phyloP scores from a whole-genome alignment of 2,113 vertebrate species.

The Thamnaconus septentrionalis region DNA sequence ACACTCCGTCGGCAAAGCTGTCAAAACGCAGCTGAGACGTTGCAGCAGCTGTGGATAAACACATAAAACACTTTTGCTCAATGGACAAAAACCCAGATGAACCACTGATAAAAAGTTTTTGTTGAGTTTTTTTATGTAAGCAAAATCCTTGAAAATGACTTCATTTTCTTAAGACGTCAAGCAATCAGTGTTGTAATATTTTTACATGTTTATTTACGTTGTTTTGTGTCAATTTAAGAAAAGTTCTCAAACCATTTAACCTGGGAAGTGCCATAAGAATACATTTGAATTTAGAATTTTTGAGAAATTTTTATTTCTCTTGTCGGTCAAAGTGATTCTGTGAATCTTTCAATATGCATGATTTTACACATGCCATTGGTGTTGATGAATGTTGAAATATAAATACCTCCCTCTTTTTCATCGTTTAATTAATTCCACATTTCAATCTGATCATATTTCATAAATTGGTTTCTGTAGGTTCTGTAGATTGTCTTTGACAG shows the following conservation, averaged over 20 bases:
- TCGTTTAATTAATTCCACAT: not conserved
- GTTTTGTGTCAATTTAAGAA: not conserved
- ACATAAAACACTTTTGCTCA: too few species aligned
- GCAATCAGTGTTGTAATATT: not conserved
- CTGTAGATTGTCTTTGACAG: too few species aligned
- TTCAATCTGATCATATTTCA: too few species aligned
- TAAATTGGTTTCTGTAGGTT: too few species aligned
- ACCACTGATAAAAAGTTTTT: too few species aligned
- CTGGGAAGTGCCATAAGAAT: not conserved
- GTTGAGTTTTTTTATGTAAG: too few species aligned
- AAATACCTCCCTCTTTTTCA: too few species aligned
- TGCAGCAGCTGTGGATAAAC: not conserved
- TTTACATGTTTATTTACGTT: not conserved
- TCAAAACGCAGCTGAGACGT: slow-evolving; percentile 66
- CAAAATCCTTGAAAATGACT: too few species aligned
- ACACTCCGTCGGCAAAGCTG: slow-evolving; percentile 50
- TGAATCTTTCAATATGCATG: slow-evolving; percentile 23
- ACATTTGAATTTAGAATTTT: too few species aligned
- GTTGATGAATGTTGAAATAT: not conserved
- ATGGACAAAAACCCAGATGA: too few species aligned
- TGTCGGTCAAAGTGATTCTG: slow-evolving; percentile 28
- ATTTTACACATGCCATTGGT: not conserved
- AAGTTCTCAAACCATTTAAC: not conserved
- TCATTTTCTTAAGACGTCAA: not conserved
- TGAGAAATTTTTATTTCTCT: not conserved